Evolutionary conservation across 1,140 invertebrate species (phyloP), one percentile per base, ranked within the genome.

Genomic region (Drosophila lowei): DNA sequence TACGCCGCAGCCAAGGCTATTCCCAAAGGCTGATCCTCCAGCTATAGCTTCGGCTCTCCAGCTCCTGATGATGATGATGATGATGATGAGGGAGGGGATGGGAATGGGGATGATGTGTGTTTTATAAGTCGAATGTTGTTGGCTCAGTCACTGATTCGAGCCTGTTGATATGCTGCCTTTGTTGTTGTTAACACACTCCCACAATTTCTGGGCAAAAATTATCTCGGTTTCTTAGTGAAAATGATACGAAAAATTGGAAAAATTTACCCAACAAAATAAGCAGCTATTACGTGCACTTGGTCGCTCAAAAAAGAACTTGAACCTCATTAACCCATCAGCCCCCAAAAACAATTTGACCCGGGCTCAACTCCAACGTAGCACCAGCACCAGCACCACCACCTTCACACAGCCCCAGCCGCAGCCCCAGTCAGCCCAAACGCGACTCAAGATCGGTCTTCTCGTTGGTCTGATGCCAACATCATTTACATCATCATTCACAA

Each of bases 401-500:
- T 50, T 25, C 53, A 53, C 6, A 34, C 28, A 28, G 25, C 25
- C 23, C 23, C 23, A 62, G 34, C 34, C 55, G 6, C 25, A 56
- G 48, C 25, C 16, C 21, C 44, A 56, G 21, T 15, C 74, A 75
- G 57, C 56, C 55, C 57, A 58, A 63, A 49, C 34, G 23, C 2
- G 23, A 44, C 60, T 58, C n/a, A 18, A 18, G 58, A 59, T 58
- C 60, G 47, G 30, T 50, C 63, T 55, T 70, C 50, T 53, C 34
- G 49, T 67, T 48, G 43, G 50, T 41, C 21, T 50, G 65, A 48
- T 80, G 78, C 83, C 81, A 88, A 77, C 81, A 86, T 86, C 77
- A 85, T 86, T 85, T 85, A 85, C 81, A 85, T 85, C 81, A 88
- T 88, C 83, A 88, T 89, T 88, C 83, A 88, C 83, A 88, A 88